A percentile compares a stretch with the other conserved stretches of the same genome.
phyloP scores from a whole-genome alignment of 2,113 vertebrate species.

The Pygoscelis adeliae region DNA sequence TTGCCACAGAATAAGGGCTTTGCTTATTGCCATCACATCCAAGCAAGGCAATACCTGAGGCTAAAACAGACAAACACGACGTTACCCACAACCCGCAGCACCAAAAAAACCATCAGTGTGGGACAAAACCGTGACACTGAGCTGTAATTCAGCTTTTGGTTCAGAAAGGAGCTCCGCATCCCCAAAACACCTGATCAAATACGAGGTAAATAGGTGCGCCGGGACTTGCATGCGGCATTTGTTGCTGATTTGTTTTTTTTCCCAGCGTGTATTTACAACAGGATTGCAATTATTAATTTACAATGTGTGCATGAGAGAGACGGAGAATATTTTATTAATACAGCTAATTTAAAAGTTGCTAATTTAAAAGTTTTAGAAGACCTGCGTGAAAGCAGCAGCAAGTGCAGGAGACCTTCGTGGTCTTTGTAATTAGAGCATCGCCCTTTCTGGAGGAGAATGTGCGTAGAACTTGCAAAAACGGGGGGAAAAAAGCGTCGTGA shows the following conservation, averaged over 20 bases:
- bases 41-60: background rate
- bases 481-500: accelerated
- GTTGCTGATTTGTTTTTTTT: background rate
- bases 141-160: background rate
- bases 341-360: background rate
- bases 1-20: background rate
- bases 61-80: background rate
- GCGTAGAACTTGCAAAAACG: background rate
- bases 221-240: background rate
- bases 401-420: background rate
- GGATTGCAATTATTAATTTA: background rate
- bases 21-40: background rate
- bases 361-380: background rate
- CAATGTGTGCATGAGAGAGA: background rate
- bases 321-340: background rate
- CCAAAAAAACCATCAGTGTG: background rate
- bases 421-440: accelerated
- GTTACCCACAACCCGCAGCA: background rate
- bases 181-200: background rate
- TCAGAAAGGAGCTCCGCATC: background rate
- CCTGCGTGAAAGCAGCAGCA: background rate
- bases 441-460: background rate
- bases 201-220: accelerated
- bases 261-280: background rate
- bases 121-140: background rate